Base-by-base conservation (phyloP, 2,888 invertebrate species). In the Microctonus brassicae region DNA sequence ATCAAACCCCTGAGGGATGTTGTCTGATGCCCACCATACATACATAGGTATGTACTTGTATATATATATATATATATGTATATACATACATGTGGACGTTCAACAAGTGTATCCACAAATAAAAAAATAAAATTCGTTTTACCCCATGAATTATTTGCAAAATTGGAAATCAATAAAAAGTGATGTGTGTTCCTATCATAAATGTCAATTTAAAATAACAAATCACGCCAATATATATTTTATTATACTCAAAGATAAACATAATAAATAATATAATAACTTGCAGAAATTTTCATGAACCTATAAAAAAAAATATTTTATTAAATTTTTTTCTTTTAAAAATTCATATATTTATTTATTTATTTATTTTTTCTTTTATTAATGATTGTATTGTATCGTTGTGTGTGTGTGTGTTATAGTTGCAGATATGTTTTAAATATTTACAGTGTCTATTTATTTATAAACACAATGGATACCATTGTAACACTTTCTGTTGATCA, bases 131-230 rank as follows among this genome's bases (percentile, higher is more conserved):
- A 70, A 70, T 68, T 33, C 58, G 77, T 47, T 76, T 79, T 77
- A 76, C 79, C 78, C 79, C 77, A 76, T 75, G 82, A 82, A 83
- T 84, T 85, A 86, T 86, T 81, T 82, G 81, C 77, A 83, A 84
- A 86, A 86, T 86, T 86, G 84, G 84, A 83, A 85, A 85, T 86
- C 86, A 86, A 86, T 86, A 86, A 86, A 79, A 82, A 81, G 82
- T 83, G 81, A 82, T 82, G 77, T 39, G 61, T 65, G 64, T 0
- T n/a, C n/a, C 0, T 39, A 13, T 13, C n/a, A 0, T 39, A 39
- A 39, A n/a, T n/a, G 39, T 2, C n/a, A 58, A 65, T 53, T 52
- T 52, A 58, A 34, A 62, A 57, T 64, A 58, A 42, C 36, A 52
- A n/a, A n/a, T n/a, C n/a, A n/a, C n/a, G n/a, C n/a, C 33, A 69